phyloP scores from a whole-genome alignment of 2,797 vertebrate genomes.

The Cyprinella venusta region DNA sequence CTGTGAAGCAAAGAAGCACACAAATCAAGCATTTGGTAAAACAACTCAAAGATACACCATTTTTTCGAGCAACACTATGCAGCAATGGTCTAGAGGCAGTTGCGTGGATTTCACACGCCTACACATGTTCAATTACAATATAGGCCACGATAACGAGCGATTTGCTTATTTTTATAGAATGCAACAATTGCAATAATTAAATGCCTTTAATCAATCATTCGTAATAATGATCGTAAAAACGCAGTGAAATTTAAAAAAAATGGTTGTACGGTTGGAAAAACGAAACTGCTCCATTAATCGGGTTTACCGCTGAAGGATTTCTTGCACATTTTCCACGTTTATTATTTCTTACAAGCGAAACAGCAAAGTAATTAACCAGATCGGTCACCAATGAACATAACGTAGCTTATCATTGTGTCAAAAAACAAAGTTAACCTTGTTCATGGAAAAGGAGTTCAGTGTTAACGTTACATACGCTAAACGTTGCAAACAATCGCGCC shows the following conservation, averaged over 20 bases:
- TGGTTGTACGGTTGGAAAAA: neutral
- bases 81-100: neutral
- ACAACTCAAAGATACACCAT: neutral
- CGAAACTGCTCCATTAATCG: neutral
- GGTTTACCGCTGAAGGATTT: neutral
- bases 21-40: neutral
- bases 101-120: conserved; percentile 31
- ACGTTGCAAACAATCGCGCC: conserved; percentile 21
- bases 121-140: conserved; percentile 28
- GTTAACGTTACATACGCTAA: neutral
- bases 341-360: neutral
- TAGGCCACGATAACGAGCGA: neutral
- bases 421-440: neutral
- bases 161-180: neutral
- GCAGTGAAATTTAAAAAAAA: neutral
- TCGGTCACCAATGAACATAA: neutral
- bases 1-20: conserved; percentile 64
- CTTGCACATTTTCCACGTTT: neutral
- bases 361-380: neutral
- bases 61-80: neutral
- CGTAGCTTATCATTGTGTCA: no score
- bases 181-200: neutral
- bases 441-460: neutral
- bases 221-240: neutral
- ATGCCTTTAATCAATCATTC: neutral